phyloP scores from a whole-genome alignment of 2,797 vertebrate species.

The Eurystomus glaucurus region DNA sequence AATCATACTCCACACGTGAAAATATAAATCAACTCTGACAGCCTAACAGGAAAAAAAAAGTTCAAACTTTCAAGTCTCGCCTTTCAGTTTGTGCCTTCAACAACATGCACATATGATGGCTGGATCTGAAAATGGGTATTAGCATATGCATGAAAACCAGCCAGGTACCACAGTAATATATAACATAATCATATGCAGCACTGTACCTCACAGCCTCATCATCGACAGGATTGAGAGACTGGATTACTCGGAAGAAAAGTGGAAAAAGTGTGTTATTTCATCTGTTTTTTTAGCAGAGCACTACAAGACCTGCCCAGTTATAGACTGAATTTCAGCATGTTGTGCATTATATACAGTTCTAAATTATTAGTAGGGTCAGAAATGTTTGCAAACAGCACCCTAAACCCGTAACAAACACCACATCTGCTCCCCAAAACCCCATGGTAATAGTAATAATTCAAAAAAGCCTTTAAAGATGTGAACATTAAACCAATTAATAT shows the following conservation, averaged over 20 bases:
- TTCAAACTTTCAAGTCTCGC: not conserved
- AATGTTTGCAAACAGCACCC: not conserved
- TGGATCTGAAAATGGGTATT: not conserved
- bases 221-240: not conserved
- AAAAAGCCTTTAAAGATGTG: not conserved
- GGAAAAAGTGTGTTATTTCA: fast-evolving
- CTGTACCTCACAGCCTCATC: not conserved
- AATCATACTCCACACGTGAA: not conserved
- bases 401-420: not conserved
- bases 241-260: not conserved
- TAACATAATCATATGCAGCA: not conserved
- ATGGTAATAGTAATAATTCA: fast-evolving
- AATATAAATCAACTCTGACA: not conserved
- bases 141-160: not conserved
- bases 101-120: not conserved
- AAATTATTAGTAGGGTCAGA: not conserved
- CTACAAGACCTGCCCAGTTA: not conserved
- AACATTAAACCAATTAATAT: not conserved
- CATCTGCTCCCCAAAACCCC: fast-evolving
- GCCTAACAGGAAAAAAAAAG: not conserved
- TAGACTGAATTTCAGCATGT: not conserved
- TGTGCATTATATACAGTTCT: fast-evolving
- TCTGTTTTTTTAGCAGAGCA: not conserved
- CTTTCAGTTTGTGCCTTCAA: not conserved
- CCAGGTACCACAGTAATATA: not conserved